Percentiles rank a stretch among this genome's conserved stretches.
phyloP scores from a whole-genome alignment of 2,888 invertebrate genomes.

The Eumacrocentrus americanus region DNA sequence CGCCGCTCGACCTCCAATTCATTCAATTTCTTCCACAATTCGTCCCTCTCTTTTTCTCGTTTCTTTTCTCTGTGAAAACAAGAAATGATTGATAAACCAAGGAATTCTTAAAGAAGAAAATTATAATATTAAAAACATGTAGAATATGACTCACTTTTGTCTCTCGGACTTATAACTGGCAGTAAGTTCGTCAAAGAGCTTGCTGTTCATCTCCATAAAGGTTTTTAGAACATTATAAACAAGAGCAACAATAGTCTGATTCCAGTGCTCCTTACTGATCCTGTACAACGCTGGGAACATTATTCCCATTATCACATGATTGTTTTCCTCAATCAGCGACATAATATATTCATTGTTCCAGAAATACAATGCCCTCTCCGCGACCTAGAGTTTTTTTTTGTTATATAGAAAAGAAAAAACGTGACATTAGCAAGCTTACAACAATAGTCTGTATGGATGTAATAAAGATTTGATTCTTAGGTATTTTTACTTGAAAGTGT shows the following conservation, averaged over 20 bases:
- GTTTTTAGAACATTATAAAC: slow-evolving; percentile 99
- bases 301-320: slow-evolving; percentile 97
- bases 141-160: slow-evolving; percentile 84
- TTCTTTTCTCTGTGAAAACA: slow-evolving; percentile 68
- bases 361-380: slow-evolving; percentile 97
- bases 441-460: too few species aligned
- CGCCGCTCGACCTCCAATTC: slow-evolving; percentile 77
- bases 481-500: slow-evolving; percentile 95
- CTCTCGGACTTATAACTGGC: slow-evolving; percentile 98
- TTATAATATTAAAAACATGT: neutral
- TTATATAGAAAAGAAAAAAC: slow-evolving; percentile 9
- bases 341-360: slow-evolving; percentile 99
- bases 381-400: slow-evolving; percentile 84
- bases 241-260: slow-evolving; percentile 98
- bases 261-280: slow-evolving; percentile 99
- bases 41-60: slow-evolving; percentile 95
- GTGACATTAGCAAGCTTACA: too few species aligned
- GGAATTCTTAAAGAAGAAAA: neutral
- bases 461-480: too few species aligned
- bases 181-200: slow-evolving; percentile 98
- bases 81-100: too few species aligned
- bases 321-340: slow-evolving; percentile 98
- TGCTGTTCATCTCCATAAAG: slow-evolving; percentile 99
- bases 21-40: slow-evolving; percentile 94
- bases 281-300: slow-evolving; percentile 99